These are phyloP conservation scores for Zaprionus vittiger DNA, from an alignment of 1,140 invertebrate genomes.

Conservation along the genomic window DNA sequence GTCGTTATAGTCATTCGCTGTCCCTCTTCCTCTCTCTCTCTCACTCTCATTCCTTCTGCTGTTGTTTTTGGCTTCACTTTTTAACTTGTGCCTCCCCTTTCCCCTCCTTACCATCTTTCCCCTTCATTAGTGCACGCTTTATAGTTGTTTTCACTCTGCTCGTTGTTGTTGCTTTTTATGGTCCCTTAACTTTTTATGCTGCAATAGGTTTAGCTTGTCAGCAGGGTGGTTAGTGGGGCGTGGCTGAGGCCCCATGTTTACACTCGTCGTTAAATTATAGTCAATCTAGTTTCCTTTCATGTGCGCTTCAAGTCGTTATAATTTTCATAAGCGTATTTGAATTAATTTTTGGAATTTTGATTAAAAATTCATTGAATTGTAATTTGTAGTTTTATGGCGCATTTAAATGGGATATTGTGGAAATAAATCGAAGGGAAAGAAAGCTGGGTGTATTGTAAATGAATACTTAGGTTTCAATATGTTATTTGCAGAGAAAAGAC, in stretches of 20 bases:
- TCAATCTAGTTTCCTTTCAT: slow-evolving; percentile 52
- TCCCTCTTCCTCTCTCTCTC: slow-evolving; percentile 13
- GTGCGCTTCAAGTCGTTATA: slow-evolving; percentile 30
- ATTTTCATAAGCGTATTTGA: slow-evolving; percentile 44
- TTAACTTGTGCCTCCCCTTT: slow-evolving; percentile 37
- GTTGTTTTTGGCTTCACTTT: slow-evolving; percentile 39
- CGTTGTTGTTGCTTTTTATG: slow-evolving; percentile 63
- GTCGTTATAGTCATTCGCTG: slow-evolving; percentile 64
- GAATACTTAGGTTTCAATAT: neutral
- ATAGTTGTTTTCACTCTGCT: slow-evolving; percentile 28
- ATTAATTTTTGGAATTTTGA: slow-evolving; percentile 47
- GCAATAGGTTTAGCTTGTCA: slow-evolving; percentile 58
- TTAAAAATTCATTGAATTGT: slow-evolving; percentile 56
- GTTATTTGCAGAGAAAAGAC: neutral
- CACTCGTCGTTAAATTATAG: slow-evolving; percentile 52
- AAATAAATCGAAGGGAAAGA: neutral
- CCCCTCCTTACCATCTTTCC: slow-evolving; percentile 3
- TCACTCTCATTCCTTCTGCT: neutral
- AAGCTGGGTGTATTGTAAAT: too few species aligned
- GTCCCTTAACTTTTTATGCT: slow-evolving; percentile 63
- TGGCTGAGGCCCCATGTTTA: slow-evolving; percentile 19
- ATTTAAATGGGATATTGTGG: slow-evolving; percentile 10
- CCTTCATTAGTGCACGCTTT: slow-evolving; percentile 54
- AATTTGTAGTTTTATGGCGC: slow-evolving; percentile 31
- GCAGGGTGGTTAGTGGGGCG: slow-evolving; percentile 7